A percentile compares a stretch with the other conserved stretches of the same genome.
phyloP scores from a whole-genome alignment of 2,113 vertebrate species.

The Platichthys stellatus region DNA sequence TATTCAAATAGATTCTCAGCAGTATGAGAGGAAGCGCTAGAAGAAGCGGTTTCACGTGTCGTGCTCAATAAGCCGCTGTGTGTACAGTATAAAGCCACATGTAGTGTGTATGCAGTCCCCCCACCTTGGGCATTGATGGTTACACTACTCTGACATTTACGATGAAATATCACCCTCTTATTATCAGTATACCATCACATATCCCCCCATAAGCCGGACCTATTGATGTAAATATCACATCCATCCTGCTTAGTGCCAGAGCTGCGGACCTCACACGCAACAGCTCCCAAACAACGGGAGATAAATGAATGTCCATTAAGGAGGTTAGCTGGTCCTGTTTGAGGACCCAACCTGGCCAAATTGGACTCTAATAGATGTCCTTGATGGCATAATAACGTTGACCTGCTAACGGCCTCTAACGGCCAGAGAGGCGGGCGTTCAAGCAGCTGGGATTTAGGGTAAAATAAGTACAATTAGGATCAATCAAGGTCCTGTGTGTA shows the following conservation, averaged over 20 bases:
- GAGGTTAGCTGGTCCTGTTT: conserved; percentile 64
- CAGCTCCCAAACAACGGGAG: conserved; percentile 66
- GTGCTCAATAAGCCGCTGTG: conserved; percentile 28
- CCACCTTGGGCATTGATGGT: conserved; percentile 53
- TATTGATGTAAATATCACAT: conserved; percentile 80
- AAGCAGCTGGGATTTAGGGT: conserved; percentile 54
- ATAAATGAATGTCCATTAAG: conserved; percentile 77
- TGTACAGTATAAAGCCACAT: conserved; percentile 18
- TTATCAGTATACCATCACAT: conserved; percentile 66
- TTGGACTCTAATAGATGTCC: conserved; percentile 79
- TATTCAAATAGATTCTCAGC: conserved; percentile 74
- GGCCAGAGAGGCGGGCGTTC: conserved; percentile 15
- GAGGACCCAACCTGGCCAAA: conserved; percentile 72
- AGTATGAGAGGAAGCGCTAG: conserved; percentile 28
- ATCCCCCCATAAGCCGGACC: conserved; percentile 63
- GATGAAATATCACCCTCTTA: conserved; percentile 75
- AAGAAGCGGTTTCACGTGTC: conserved; percentile 34
- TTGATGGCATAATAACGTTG: conserved; percentile 78
- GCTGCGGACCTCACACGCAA: conserved; percentile 54
- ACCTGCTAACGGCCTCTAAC: conserved; percentile 59
- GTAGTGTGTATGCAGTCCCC: conserved; percentile 15
- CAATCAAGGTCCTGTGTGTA: conserved; percentile 50
- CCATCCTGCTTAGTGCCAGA: conserved; percentile 71
- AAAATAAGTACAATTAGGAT: conserved; percentile 63
- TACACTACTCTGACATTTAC: conserved; percentile 75